Evolutionary conservation across 2,888 invertebrate species (phyloP).

Genomic region (Taenaris catops): DNA sequence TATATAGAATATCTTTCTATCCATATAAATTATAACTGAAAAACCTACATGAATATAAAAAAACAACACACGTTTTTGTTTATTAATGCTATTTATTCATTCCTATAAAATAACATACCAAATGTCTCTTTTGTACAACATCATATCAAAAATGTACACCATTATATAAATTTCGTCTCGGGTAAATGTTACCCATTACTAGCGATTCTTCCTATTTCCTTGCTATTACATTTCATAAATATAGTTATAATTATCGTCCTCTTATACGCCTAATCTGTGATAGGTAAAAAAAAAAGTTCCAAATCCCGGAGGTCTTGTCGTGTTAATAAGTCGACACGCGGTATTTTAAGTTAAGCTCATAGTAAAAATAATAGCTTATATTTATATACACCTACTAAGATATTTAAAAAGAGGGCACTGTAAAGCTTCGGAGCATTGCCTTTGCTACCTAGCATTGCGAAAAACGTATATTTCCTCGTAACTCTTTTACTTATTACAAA

Average conservation of each 20-base stretch:
- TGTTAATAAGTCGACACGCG: too few relatives aligned
- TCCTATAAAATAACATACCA: slow-evolving; percentile 82
- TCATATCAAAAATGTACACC: slow-evolving; percentile 81
- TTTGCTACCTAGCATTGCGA: too few relatives aligned
- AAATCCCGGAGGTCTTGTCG: not conserved
- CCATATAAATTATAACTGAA: too few relatives aligned
- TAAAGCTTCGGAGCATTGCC: too few relatives aligned
- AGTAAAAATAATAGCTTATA: too few relatives aligned
- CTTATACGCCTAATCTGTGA: slow-evolving; percentile 57
- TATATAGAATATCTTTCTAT: too few relatives aligned
- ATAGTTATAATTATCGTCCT: slow-evolving; percentile 60
- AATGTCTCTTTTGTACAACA: slow-evolving; percentile 81
- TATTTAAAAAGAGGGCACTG: too few relatives aligned
- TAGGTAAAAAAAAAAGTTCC: slow-evolving; percentile 46
- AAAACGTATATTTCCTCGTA: too few relatives aligned
- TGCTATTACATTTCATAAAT: slow-evolving; percentile 54
- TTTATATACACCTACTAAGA: too few relatives aligned
- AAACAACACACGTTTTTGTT: slow-evolving; percentile 29
- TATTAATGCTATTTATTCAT: slow-evolving; percentile 81
- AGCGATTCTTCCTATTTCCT: slow-evolving; percentile 37
- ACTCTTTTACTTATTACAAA: too few relatives aligned
- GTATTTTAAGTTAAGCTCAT: too few relatives aligned
- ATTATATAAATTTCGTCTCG: slow-evolving; percentile 77
- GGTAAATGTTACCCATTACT: slow-evolving; percentile 78
- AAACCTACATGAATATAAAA: too few relatives aligned